Evolutionary conservation across 2,797 vertebrate genomes (phyloP).

Genomic region (Cryptoblepharus egeriae): DNA sequence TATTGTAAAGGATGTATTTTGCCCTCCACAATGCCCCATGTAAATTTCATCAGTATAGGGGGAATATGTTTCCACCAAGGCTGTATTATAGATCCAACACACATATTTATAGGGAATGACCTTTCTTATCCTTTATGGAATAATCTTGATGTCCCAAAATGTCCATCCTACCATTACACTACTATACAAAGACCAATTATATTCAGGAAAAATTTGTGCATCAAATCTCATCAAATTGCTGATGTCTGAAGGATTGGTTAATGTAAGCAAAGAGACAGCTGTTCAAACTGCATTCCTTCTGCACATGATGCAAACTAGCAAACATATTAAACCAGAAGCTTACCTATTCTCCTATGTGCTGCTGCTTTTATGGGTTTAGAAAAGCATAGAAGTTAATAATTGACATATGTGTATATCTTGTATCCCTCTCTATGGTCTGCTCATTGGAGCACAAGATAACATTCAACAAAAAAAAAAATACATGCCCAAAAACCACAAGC

Average conservation of each 20-base stretch:
- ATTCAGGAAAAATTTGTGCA: neutral
- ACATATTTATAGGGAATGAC: neutral
- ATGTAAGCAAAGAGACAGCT: conserved; percentile 4
- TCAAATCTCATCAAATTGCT: neutral
- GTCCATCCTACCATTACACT: no score
- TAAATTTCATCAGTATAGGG: no score
- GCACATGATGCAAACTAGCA: neutral
- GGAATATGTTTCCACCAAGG: neutral
- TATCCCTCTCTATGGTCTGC: neutral
- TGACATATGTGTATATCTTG: neutral
- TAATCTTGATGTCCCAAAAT: no score
- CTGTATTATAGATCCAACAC: neutral
- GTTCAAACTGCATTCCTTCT: neutral
- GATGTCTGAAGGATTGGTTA: neutral
- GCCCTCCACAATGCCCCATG: no score
- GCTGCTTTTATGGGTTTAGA: neutral
- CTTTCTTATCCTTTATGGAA: neutral
- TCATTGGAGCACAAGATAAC: neutral
- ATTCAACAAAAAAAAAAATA: neutral
- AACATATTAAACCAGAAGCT: neutral
- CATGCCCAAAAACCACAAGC: neutral
- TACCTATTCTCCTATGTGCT: neutral
- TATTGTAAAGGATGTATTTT: no score
- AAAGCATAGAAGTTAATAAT: conserved; percentile 35
- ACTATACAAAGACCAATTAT: no score